Evolutionary conservation across 2,113 vertebrate species (phyloP).

Genomic region (Cyanistes caeruleus): DNA sequence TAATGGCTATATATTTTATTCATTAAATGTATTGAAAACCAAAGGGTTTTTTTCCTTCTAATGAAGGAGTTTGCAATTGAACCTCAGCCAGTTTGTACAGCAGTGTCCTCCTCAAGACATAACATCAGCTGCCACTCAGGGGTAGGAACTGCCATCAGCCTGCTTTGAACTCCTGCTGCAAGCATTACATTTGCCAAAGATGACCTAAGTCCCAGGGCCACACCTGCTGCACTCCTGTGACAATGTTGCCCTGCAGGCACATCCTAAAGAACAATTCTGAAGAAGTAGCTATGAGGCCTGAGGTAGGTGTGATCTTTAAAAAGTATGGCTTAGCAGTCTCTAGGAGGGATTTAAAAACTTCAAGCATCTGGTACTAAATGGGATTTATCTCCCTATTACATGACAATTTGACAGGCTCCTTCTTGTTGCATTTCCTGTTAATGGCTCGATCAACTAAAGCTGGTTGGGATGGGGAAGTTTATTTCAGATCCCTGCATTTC

Average conservation of each 20-base stretch:
- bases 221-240: not conserved
- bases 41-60: not conserved
- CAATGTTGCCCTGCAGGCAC: not conserved
- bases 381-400: not conserved
- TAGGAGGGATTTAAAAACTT: not conserved
- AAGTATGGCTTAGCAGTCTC: not conserved
- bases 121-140: accelerated
- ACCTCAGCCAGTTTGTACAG: not conserved
- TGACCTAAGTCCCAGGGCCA: not conserved
- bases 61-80: not conserved
- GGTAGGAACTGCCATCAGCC: not conserved
- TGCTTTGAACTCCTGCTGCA: not conserved
- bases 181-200: not conserved
- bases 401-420: not conserved
- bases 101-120: not conserved
- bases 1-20: constrained; percentile 52
- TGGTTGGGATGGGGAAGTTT: not conserved
- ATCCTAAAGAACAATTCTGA: not conserved
- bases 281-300: not conserved
- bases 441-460: not conserved
- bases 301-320: not conserved
- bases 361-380: not conserved
- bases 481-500: not conserved
- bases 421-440: not conserved
- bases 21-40: constrained; percentile 69